These are phyloP conservation scores for Mycteria americana DNA, from an alignment of 2,797 vertebrate genomes.

Conservation along the genomic window DNA sequence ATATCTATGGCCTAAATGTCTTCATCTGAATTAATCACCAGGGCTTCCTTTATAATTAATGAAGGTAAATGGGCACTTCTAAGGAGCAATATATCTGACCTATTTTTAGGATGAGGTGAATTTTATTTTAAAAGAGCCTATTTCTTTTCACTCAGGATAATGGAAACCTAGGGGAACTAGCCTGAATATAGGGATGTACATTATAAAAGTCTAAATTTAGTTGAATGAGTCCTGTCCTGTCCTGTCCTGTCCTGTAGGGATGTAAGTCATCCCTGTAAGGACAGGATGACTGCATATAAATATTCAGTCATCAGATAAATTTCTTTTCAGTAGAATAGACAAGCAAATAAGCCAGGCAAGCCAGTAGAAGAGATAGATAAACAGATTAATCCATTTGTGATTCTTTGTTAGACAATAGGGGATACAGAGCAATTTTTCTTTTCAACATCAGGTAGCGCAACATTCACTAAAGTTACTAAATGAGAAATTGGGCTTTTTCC, in stretches of 20 bases:
- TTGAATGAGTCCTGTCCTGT: neutral
- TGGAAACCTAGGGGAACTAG: constrained; percentile 13
- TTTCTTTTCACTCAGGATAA: constrained; percentile 1
- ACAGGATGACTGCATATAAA: neutral
- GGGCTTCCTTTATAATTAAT: constrained; percentile 19
- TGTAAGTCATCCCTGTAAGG: neutral
- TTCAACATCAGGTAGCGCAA: neutral
- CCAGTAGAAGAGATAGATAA: neutral
- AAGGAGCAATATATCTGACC: neutral
- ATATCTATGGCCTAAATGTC: neutral
- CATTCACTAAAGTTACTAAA: neutral
- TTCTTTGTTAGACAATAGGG: neutral
- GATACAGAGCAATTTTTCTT: neutral
- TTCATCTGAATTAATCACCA: constrained; percentile 3
- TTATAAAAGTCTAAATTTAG: constrained; percentile 17
- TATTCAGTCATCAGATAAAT: neutral
- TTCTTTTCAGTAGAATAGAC: neutral
- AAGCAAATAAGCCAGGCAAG: neutral
- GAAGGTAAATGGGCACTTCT: neutral
- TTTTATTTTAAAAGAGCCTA: constrained; percentile 28
- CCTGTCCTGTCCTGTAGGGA: neutral
- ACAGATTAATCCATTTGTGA: neutral
- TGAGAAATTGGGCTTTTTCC: accelerated
- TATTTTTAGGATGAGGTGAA: neutral
- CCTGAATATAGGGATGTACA: neutral